Conservation (phyloP, 2,888 invertebrate genomes). For the Cyaniris semiargus region DNA sequence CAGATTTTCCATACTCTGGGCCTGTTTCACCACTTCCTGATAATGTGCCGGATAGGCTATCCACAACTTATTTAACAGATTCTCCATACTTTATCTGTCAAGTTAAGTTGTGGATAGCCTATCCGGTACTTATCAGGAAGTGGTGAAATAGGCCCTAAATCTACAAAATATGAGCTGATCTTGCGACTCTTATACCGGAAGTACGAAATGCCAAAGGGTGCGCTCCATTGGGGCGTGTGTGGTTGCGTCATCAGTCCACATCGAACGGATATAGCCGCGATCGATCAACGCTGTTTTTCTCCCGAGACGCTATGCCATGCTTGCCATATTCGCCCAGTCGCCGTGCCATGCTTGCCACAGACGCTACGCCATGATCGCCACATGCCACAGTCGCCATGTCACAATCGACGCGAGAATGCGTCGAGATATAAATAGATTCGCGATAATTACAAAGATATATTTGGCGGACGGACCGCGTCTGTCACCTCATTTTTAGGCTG, state of each 20-base stretch:
- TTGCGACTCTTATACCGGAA: background rate
- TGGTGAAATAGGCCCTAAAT: too few relatives aligned
- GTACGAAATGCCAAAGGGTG: background rate
- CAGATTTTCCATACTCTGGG: too few relatives aligned
- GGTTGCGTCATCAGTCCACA: slow-evolving; percentile 53
- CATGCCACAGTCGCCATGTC: slow-evolving; percentile 3
- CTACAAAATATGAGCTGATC: background rate
- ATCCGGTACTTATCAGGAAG: too few relatives aligned
- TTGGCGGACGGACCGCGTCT: background rate
- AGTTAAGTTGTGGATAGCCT: too few relatives aligned
- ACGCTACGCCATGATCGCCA: slow-evolving; percentile 29
- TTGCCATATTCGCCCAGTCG: slow-evolving; percentile 30
- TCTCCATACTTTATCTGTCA: too few relatives aligned
- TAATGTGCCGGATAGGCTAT: too few relatives aligned
- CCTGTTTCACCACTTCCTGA: too few relatives aligned
- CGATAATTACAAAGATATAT: slow-evolving; percentile 25
- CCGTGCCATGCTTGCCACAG: slow-evolving; percentile 30
- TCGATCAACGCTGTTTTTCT: slow-evolving; percentile 59
- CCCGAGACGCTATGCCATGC: slow-evolving; percentile 44
- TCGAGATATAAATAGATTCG: slow-evolving; percentile 24
- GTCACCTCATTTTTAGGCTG: slow-evolving; percentile 21
- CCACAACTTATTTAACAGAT: too few relatives aligned
- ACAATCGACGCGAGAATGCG: background rate
- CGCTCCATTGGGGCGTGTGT: background rate
- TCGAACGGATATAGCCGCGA: slow-evolving; percentile 63